Base-by-base conservation (phyloP, 2,113 vertebrate genomes). In the Spilogale gracilis region DNA sequence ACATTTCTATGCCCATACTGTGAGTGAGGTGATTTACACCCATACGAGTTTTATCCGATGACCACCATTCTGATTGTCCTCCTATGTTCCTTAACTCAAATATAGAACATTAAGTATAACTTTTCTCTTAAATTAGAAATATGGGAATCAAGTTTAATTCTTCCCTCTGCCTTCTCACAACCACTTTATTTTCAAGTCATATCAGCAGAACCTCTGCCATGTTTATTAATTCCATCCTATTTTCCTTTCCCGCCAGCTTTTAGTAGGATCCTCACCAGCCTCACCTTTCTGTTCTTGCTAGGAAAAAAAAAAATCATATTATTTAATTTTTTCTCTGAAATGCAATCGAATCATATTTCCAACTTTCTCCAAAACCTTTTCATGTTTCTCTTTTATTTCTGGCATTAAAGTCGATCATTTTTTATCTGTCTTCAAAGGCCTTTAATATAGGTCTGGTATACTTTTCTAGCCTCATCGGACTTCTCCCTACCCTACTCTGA, bases 381-480 rank as follows among this genome's bases (percentile, higher is more conserved):
- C 10, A 38, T 30, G 11, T 54, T 78, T 93, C 6, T 48, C 13
- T 20, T 63, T 90, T 80, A 84, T 54, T 11, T 82, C 18, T 79
- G 60, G n/a, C 25, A 89, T 86, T 96, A 73, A 79, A 93, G 9
- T 58, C 25, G 61, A n/a, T 48, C 38, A 74, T 17, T 3, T 48
- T 94, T 38, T 81, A 67, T 50, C 88, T 95, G n/a, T 58, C 81
- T 63, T 81, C 58, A 88, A 96, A 89, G 48, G 21, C 23, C 30
- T 90, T 82, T 83, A 27, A 81, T 45, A 52, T 32, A 3, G 7
- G 25, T 80, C 5, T 27, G 48, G n/a, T 67, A n/a, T 14, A 81
- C 16, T 74, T 93, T 78, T 74, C 17, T 3, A 69, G 43, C 8
- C 7, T 67, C 43, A 21, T 92, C 48, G 86, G 48, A 11, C 7